phyloP scores from a whole-genome alignment of 2,797 vertebrate species.

The Xenentodon cancila region DNA sequence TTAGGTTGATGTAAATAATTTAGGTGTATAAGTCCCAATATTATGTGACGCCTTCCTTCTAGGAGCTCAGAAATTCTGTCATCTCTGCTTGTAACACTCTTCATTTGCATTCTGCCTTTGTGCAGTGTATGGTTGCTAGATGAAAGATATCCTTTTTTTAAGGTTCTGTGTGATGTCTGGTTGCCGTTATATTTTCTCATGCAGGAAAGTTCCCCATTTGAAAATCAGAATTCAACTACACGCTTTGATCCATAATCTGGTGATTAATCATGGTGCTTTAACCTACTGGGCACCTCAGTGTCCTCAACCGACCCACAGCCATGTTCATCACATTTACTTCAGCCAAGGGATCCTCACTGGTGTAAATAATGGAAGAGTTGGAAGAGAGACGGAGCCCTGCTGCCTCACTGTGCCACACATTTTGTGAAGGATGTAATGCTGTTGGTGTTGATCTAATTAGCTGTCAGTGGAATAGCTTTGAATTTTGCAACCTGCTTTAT shows the following conservation, averaged over 20 bases:
- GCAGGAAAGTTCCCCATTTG: constrained; percentile 22
- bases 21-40: too few species aligned
- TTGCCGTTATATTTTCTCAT: constrained; percentile 18
- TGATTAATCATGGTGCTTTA: constrained; percentile 70
- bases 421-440: constrained; percentile 22
- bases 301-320: constrained; percentile 61
- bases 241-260: constrained; percentile 60
- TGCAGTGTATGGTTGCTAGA: neutral
- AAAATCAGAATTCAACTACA: constrained; percentile 31
- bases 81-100: constrained; percentile 19
- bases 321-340: constrained; percentile 66
- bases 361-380: constrained; percentile 60
- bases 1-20: too few species aligned
- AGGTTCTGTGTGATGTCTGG: neutral
- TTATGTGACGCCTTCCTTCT: too few species aligned
- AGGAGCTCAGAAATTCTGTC: constrained; percentile 25
- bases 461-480: constrained; percentile 4
- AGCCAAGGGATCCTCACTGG: constrained; percentile 52
- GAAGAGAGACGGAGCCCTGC: constrained; percentile 22
- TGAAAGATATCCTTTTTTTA: constrained; percentile 6
- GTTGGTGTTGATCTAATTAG: constrained; percentile 32
- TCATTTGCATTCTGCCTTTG: constrained; percentile 9
- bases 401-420: constrained; percentile 40
- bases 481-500: constrained; percentile 13
- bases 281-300: constrained; percentile 56